Evolutionary conservation across 2,888 invertebrate genomes (phyloP), one percentile per base, ranked within the genome.

Genomic region (Tetrapedia diversipes): DNA sequence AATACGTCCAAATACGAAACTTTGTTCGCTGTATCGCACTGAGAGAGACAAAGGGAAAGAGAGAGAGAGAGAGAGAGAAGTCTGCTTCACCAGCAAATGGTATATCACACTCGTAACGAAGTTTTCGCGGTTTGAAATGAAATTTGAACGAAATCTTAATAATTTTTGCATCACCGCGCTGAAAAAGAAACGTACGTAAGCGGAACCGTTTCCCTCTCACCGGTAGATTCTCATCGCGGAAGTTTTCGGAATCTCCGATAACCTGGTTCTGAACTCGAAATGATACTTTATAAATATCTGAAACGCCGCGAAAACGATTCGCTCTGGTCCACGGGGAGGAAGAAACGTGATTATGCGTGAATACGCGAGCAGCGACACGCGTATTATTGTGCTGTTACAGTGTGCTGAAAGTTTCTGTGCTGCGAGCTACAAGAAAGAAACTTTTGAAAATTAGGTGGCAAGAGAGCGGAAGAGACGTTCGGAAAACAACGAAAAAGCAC

Each of bases 81-180:
- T n/a, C n/a, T n/a, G n/a, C n/a, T n/a, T n/a, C n/a, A 1, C 8
- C 49, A 22, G 53, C 43, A 29, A 51, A 14, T 16, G 7, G 14
- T 49, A 39, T 24, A 45, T 47, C 60, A 34, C 29, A 16, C 16
- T 22, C 43, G 45, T 45, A 22, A n/a, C n/a, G 39, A 56, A 49
- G 24, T 32, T 34, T 49, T 54, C 24, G 1, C 24, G 3, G 24
- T 3, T 19, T 7, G 14, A 2, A 34, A 61, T 68, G 61, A 73
- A 68, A 73, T 73, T 68, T 68, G 22, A 56, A 39, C 34, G 39
- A 64, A 39, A 10, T 41, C 45, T 56, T 34, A 51, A 49, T 51
- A 34, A 41, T 29, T 37, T 11, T 43, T 22, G 11, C 22, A 6
- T 8, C 19, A 10, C 4, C 14, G 7, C 16, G 29, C 24, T 14